Base-by-base conservation (phyloP, 2,113 vertebrate species). In the Onychorhynchus coronatus region DNA sequence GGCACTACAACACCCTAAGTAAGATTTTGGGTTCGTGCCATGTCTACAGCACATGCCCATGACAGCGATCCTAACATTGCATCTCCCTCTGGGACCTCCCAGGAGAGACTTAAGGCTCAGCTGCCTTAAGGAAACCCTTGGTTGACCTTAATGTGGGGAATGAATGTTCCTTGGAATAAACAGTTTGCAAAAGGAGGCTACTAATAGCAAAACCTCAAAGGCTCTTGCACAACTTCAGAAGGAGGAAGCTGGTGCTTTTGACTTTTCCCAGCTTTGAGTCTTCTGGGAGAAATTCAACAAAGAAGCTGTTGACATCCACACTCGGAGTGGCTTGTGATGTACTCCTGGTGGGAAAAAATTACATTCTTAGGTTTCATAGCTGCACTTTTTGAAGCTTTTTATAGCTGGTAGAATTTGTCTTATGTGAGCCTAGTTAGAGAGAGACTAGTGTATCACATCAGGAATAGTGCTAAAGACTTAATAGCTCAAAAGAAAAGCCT, bases 211-310 rank as follows among this genome's bases (percentile, higher is more conserved):
- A 91, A 86, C 61, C 65, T 96, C 72, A 85, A 94, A 92, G 79
- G 27, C 67, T 90, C 39, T 95, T 93, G 88, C 79, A 63, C 56
- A 93, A 93, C 79, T 74, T 85, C 52, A 88, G 81, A 93, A 90
- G 63, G 78, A 89, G 72, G 65, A 95, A 88, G 44, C 47, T 94
- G 63, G 33, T 83, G 90, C 72, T 93, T 83, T 80, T 91, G 91
- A 91, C 78, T 95, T 95, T 92, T 88, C 82, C 92, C 90, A 95
- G 75, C 93, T 93, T 94, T 88, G 44, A 94, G 68, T 88, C 55
- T 90, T 93, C 88, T 94, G 59, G 46, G 50, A 88, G 67, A 87
- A 96, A 56, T 67, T 82, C 55, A 96, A 55, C 90, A 93, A 94
- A 90, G 92, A 59, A 88, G 24, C 82, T 93, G 75, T 83, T 83